Conservation (phyloP, 2,888 invertebrate genomes). For the Lamproptera curius region DNA sequence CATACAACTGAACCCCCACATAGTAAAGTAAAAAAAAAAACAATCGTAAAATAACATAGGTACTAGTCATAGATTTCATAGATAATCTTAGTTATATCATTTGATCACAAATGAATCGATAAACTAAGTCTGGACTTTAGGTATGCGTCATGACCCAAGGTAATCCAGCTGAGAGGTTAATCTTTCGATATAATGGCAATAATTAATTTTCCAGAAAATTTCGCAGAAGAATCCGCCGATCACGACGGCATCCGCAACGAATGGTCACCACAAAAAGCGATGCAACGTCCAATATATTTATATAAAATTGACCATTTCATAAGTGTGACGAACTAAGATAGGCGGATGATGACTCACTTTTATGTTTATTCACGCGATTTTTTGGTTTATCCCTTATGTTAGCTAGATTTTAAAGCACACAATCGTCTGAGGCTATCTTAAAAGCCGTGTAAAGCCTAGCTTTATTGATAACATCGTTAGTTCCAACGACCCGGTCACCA, state of each 20-base stretch:
- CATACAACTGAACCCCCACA: too few species aligned
- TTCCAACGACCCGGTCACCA: slow-evolving; percentile 10
- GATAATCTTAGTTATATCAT: too few species aligned
- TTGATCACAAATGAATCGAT: too few species aligned
- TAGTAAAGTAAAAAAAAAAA: too few species aligned
- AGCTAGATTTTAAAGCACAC: slow-evolving; percentile 2
- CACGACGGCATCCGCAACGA: slow-evolving; percentile 8
- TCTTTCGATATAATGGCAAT: not conserved
- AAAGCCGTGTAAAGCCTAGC: slow-evolving; percentile 11
- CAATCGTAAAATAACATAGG: too few species aligned
- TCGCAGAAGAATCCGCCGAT: slow-evolving; percentile 2
- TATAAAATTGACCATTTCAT: slow-evolving; percentile 7
- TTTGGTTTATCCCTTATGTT: not conserved
- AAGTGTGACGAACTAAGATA: slow-evolving; percentile 5
- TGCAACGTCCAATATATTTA: slow-evolving; percentile 6
- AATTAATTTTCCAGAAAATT: not conserved
- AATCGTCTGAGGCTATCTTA: slow-evolving; percentile 1
- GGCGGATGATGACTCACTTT: slow-evolving; percentile 10
- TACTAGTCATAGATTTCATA: too few species aligned
- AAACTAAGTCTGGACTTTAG: too few species aligned
- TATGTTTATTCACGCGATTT: slow-evolving; percentile 5
- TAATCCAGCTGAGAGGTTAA: not conserved
- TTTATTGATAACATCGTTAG: slow-evolving; percentile 12
- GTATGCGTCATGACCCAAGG: not conserved
- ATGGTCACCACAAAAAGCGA: slow-evolving; percentile 5